These are phyloP conservation scores for Acanthopleura granulata DNA, from an alignment of 2,888 invertebrate genomes.

Conservation along the genomic window DNA sequence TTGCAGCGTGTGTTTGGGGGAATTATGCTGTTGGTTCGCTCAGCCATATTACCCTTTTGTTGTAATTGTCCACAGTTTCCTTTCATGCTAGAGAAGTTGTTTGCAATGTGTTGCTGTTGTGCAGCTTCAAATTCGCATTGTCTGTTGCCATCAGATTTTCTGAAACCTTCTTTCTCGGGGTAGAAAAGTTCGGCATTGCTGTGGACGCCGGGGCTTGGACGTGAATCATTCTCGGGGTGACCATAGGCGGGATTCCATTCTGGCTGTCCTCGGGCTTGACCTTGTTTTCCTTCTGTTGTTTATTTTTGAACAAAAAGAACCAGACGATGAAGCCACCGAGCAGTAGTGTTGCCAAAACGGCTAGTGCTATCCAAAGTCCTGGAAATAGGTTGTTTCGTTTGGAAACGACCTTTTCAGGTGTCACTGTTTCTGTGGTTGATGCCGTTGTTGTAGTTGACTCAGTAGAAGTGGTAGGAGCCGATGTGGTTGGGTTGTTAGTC, in stretches of 20 bases:
- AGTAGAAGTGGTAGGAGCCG: constrained; percentile 20
- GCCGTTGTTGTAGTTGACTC: constrained; percentile 24
- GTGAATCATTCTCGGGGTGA: neutral
- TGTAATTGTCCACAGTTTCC: neutral
- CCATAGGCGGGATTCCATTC: neutral
- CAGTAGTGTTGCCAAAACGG: neutral
- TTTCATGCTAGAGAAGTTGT: constrained; percentile 5
- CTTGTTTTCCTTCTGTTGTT: neutral
- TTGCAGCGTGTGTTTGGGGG: too few species aligned
- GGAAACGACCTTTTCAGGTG: constrained; percentile 11
- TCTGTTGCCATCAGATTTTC: neutral
- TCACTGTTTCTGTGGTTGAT: constrained; percentile 14
- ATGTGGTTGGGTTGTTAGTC: constrained; percentile 11
- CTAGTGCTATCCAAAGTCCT: neutral
- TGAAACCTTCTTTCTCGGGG: neutral
- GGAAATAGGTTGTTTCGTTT: neutral
- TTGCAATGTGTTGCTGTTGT: constrained; percentile 11
- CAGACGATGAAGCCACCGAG: neutral
- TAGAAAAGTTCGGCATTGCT: neutral
- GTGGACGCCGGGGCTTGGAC: neutral
- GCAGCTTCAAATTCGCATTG: neutral
- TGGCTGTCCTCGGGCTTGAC: neutral
- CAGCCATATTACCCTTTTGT: too few species aligned
- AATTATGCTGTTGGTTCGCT: too few species aligned
- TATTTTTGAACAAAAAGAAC: neutral